Evolutionary conservation across 35 echinoderm and acorn worm genomes (phyloP).

Genomic region (Heliocidaris erythrogramma): DNA sequence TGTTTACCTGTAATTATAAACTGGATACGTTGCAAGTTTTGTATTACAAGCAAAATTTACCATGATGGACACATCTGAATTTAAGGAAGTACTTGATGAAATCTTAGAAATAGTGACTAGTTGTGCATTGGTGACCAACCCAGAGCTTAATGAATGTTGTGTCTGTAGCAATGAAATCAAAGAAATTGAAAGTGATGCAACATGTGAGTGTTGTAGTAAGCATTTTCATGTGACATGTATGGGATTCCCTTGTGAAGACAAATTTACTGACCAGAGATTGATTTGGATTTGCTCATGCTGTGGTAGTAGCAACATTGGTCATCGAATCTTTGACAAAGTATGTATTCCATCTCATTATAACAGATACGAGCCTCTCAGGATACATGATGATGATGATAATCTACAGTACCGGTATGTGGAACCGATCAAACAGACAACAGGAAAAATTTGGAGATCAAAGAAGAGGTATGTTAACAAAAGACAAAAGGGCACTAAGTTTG

Average conservation of each 20-base stretch:
- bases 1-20: too few relatives aligned
- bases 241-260: neutral
- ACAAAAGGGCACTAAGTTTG: neutral
- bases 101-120: neutral
- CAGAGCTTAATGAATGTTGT: neutral
- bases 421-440: neutral
- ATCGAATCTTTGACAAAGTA: constrained; percentile 18
- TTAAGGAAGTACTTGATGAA: neutral
- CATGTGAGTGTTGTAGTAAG: neutral
- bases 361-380: neutral
- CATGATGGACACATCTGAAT: neutral
- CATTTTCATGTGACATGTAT: constrained; percentile 30
- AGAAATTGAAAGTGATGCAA: neutral
- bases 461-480: neutral
- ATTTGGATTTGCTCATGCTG: constrained; percentile 36
- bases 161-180: neutral
- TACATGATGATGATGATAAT: neutral
- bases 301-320: neutral
- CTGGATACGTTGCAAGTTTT: too few relatives aligned
- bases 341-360: constrained; percentile 19
- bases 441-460: neutral
- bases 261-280: neutral
- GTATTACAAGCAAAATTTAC: too few relatives aligned
- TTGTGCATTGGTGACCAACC: neutral
- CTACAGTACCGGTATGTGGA: neutral